Base-by-base conservation (phyloP, 23 tunicate species). In the Diplosoma virens region DNA sequence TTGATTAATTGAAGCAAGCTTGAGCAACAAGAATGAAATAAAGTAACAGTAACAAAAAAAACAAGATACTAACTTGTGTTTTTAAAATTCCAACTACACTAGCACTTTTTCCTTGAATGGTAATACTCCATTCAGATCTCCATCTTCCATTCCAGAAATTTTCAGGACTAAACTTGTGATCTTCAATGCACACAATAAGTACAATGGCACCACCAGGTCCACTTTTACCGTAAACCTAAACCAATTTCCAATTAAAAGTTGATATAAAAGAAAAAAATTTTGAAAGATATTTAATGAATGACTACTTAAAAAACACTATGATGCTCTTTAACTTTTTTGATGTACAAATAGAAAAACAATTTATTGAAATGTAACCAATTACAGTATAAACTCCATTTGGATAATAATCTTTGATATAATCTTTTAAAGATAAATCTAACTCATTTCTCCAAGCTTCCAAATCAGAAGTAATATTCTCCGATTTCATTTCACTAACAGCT, bases 81-180 rank as follows among this genome's bases (percentile, higher is more conserved):
- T 86, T 92, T 0, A 92, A 59, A 25, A 92, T 35, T 17, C 97
- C 97, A 25, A 77, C 84, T 37, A 92, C 58, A 31, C 64, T 54
- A 2, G 97, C 97, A 41, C 61, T 81, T 17, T 78, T 73, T 0
- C 76, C 87, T 32, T 78, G 81, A 16, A 92, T 68, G 18, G 86
- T 75, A 25, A 80, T 75, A 37, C 75, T 64, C 94, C 94, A 86
- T 28, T 93, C 98, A 25, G 90, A 87, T 33, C 90, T 66, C 95
- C 95, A 94, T 46, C 84, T 74, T 0, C 99, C 99, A 63, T 88
- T 88, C 99, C 99, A 94, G 71, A 77, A 88, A 66, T 94, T 94
- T 56, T 79, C 79, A 0, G 99, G 94, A 22, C 86, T 67, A 50
- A 77, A 94, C 55, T 83, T 73, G 70, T 94, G 99, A 47, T 94